These are phyloP conservation scores for Fragum whitleyi DNA, from an alignment of 2,888 invertebrate genomes.

Conservation along the genomic window DNA sequence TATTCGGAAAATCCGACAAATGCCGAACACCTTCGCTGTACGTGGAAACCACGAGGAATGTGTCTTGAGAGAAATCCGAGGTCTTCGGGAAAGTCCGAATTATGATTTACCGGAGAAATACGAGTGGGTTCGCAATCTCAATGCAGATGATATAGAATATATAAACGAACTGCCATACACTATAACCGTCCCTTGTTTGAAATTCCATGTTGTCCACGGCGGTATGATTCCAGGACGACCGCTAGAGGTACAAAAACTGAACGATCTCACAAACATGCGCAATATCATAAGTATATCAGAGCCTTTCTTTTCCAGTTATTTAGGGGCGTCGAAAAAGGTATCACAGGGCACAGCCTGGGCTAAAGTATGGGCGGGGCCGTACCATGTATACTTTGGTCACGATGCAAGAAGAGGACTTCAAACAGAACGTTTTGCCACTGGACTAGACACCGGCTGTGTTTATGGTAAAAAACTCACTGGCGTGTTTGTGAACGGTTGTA, in stretches of 20 bases:
- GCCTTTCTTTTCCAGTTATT: conserved; percentile 60
- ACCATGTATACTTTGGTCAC: conserved; percentile 85
- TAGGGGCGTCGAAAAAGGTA: conserved; percentile 63
- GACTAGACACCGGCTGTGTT: conserved; percentile 85
- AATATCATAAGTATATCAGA: conserved; percentile 75
- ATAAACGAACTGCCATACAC: conserved; percentile 83
- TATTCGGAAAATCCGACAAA: conserved; percentile 69
- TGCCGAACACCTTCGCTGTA: conserved; percentile 70
- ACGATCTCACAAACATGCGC: conserved; percentile 82
- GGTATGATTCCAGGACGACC: conserved; percentile 82
- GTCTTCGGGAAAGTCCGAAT: conserved; percentile 51
- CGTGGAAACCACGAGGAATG: conserved; percentile 84
- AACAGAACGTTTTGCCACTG: conserved; percentile 79
- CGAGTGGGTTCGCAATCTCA: conserved; percentile 79
- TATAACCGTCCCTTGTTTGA: conserved; percentile 80
- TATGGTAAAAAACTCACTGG: conserved; percentile 83
- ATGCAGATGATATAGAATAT: conserved; percentile 77
- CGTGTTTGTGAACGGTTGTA: conserved; percentile 59
- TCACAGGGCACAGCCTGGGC: conserved; percentile 82
- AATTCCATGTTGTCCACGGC: conserved; percentile 83
- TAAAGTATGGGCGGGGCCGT: conserved; percentile 82
- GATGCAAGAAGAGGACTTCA: conserved; percentile 83
- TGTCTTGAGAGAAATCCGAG: conserved; percentile 71
- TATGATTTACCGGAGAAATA: conserved; percentile 72
- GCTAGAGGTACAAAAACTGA: conserved; percentile 73